Evolutionary conservation across 2,113 vertebrate genomes (phyloP), one percentile per base, ranked within the genome.

Genomic region (Scomber scombrus): DNA sequence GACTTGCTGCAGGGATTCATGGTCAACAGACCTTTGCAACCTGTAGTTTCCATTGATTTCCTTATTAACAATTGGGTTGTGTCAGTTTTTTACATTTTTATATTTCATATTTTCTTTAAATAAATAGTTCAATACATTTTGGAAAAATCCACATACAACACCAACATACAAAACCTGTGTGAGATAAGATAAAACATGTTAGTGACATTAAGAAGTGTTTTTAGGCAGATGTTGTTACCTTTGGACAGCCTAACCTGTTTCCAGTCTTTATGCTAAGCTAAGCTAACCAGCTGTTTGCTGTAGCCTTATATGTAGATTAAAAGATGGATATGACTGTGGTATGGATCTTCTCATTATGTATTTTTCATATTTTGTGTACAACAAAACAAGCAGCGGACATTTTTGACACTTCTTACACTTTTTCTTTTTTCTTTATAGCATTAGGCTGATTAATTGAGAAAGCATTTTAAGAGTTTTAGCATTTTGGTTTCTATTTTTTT

Each of bases 311-410:
- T 52, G 15, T 40, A 40, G 34, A 40, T 40, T 49, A 46, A 4
- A 0, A 2, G 18, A 55, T 9, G 23, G 23, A 40, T 40, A 40
- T 40, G 34, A 7, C 34, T 26, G 23, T 26, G 23, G 23, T 26
- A 26, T 26, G 23, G 23, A 2, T 26, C 23, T 26, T 26, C 23
- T 26, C n/a, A 40, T 40, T 9, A 9, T 34, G 31, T 40, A 40
- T 40, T 40, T 40, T 40, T 9, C 34, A 40, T 40, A 40, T 40
- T 9, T 40, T 40, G 34, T 40, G 14, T 18, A 23, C 51, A 50
- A 21, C 15, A 50, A 51, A 73, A 73, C 8, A 75, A 72, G 66
- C 57, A 71, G 13, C 26, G 5, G 54, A 63, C 5, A 14, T 64
- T 63, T 75, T 45, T 15, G 21, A 64, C 11, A 50, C 51, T 14